Evolutionary conservation across 1,140 invertebrate species (phyloP).

Genomic region (Tetragonula clypearis): DNA sequence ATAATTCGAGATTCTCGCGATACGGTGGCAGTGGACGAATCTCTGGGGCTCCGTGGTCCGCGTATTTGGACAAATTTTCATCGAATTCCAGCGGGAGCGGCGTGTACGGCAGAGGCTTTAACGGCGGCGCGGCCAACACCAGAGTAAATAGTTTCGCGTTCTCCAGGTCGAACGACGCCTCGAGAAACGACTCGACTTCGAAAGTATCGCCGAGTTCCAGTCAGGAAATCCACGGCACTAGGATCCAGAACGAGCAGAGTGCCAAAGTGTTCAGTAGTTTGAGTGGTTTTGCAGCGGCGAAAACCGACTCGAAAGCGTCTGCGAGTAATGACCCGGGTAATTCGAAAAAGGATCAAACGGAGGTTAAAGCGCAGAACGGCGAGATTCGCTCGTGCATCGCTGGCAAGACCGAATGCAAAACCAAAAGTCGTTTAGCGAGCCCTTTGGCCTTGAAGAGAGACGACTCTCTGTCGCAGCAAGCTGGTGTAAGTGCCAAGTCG

Average conservation of each 20-base stretch:
- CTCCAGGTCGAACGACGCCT: conserved; percentile 53
- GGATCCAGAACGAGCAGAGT: conserved; percentile 35
- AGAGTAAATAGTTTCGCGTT: conserved; percentile 71
- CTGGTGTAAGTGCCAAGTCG: conserved; percentile 40
- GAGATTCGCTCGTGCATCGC: conserved; percentile 7
- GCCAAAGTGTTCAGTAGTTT: conserved; percentile 24
- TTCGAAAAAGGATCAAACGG: conserved; percentile 51
- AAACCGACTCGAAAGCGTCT: conserved; percentile 23
- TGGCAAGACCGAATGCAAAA: conserved; percentile 25
- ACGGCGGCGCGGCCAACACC: conserved; percentile 48
- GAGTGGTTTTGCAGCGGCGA: neutral
- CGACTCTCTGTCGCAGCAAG: neutral
- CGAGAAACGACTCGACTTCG: conserved; percentile 37
- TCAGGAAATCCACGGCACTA: conserved; percentile 50
- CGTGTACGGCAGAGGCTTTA: conserved; percentile 66
- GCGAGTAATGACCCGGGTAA: conserved; percentile 3
- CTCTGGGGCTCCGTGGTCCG: conserved; percentile 84
- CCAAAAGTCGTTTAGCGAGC: neutral
- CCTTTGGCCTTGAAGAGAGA: conserved; percentile 44
- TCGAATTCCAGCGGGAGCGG: conserved; percentile 51
- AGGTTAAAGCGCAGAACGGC: conserved; percentile 53
- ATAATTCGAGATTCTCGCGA: conserved; percentile 84
- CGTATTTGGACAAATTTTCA: conserved; percentile 84
- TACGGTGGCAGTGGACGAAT: conserved; percentile 84
- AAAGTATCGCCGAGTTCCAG: conserved; percentile 52